phyloP scores from a whole-genome alignment of 2,113 vertebrate species.

The Lepisosteus osseus region DNA sequence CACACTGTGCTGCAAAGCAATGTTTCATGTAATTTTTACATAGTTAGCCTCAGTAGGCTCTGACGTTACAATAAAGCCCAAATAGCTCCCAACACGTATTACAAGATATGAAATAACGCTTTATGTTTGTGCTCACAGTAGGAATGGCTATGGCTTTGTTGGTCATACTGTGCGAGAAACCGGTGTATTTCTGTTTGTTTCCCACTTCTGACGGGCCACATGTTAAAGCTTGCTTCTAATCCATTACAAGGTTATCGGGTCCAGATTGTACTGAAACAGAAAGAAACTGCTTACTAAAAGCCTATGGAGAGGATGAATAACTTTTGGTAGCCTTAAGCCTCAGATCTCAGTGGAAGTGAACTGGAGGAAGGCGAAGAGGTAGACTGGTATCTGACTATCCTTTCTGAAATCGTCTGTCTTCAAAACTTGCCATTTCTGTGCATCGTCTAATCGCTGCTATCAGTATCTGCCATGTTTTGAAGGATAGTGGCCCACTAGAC shows the following conservation, averaged over 20 bases:
- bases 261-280: background rate
- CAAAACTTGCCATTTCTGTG: background rate
- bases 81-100: constrained; percentile 11
- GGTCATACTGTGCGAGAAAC: background rate
- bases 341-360: background rate
- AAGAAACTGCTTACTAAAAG: background rate
- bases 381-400: background rate
- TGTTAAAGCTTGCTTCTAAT: constrained; percentile 11
- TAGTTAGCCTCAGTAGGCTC: constrained; percentile 24
- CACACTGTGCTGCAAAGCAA: constrained; percentile 19
- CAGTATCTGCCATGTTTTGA: background rate
- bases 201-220: background rate
- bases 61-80: constrained; percentile 13
- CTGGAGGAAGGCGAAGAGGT: background rate
- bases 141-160: constrained; percentile 11
- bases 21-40: constrained; percentile 32
- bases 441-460: background rate
- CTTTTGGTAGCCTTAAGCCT: background rate
- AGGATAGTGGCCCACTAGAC: background rate
- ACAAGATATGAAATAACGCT: constrained; percentile 24
- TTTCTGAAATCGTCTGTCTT: background rate
- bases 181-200: constrained; percentile 1
- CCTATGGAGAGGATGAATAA: constrained; percentile 2
- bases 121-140: constrained; percentile 20
- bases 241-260: background rate